Percentiles rank a stretch among this genome's conserved stretches.
Evolutionary conservation across 2,888 invertebrate genomes (phyloP).

Genomic region (Tineola bisselliella): DNA sequence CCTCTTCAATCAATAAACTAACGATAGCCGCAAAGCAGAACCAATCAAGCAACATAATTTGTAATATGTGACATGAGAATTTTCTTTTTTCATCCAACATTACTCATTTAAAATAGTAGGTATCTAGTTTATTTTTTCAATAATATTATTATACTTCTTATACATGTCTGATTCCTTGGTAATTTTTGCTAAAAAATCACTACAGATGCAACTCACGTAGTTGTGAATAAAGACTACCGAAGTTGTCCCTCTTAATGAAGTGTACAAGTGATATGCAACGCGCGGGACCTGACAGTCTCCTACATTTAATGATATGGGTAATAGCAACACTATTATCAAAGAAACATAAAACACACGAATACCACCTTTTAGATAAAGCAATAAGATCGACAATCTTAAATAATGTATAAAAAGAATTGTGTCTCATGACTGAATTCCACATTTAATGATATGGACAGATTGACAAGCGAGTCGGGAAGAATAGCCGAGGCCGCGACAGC

Average conservation of each 20-base stretch:
- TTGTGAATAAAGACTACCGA: slow-evolving; percentile 7
- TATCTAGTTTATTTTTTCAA: neutral
- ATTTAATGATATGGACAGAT: slow-evolving; percentile 15
- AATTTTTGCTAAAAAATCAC: neutral
- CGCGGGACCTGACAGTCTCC: slow-evolving; percentile 29
- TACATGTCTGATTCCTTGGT: too few species aligned
- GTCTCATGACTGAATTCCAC: neutral
- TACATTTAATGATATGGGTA: slow-evolving; percentile 14
- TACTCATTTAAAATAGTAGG: neutral
- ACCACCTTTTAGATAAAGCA: neutral
- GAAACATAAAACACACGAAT: neutral
- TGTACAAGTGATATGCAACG: slow-evolving; percentile 56
- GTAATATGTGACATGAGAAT: neutral
- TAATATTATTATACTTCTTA: too few species aligned
- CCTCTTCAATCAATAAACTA: slow-evolving; percentile 4
- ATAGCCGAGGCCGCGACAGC: slow-evolving; percentile 2
- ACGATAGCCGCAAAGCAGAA: neutral
- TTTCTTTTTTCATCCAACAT: neutral
- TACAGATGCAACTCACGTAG: slow-evolving; percentile 1
- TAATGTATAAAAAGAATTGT: neutral
- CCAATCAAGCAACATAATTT: slow-evolving; percentile 6
- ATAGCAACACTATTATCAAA: neutral
- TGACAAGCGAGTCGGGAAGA: slow-evolving; percentile 14
- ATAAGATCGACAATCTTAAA: neutral
- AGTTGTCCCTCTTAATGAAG: slow-evolving; percentile 46